Evolutionary conservation across 2,113 vertebrate species (phyloP).

Genomic region (Chaetops frenatus): DNA sequence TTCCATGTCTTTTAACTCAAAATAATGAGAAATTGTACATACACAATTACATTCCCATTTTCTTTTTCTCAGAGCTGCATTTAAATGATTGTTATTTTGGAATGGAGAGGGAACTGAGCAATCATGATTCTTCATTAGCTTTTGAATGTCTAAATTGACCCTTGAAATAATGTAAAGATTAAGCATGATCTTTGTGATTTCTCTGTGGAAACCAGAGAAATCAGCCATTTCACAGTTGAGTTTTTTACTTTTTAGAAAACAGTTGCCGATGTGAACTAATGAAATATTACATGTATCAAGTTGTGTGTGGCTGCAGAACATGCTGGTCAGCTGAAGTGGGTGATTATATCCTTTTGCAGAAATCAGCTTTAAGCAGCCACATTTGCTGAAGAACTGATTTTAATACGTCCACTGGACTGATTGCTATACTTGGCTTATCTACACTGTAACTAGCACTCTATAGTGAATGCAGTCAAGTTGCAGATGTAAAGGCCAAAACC

Average conservation of each 20-base stretch:
- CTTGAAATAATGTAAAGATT: neutral
- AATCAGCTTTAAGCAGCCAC: neutral
- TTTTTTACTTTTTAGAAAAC: neutral
- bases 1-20: neutral
- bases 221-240: neutral
- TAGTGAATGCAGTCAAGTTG: neutral
- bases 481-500: neutral
- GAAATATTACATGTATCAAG: neutral
- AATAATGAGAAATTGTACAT: neutral
- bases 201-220: neutral
- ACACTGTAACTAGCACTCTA: neutral
- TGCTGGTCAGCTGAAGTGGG: neutral
- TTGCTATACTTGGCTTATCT: neutral
- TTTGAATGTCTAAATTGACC: neutral
- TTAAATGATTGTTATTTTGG: neutral
- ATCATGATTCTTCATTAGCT: conserved; percentile 8
- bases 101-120: neutral
- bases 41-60: neutral
- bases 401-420: neutral
- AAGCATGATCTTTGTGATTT: neutral
- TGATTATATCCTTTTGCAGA: neutral
- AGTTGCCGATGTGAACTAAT: neutral
- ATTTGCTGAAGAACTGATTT: neutral
- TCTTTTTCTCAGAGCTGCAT: neutral
- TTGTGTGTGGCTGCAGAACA: neutral